Percentiles rank a stretch among this genome's conserved stretches.
Evolutionary conservation across 2,888 invertebrate species (phyloP).

Genomic region (Dasypogon diadema): DNA sequence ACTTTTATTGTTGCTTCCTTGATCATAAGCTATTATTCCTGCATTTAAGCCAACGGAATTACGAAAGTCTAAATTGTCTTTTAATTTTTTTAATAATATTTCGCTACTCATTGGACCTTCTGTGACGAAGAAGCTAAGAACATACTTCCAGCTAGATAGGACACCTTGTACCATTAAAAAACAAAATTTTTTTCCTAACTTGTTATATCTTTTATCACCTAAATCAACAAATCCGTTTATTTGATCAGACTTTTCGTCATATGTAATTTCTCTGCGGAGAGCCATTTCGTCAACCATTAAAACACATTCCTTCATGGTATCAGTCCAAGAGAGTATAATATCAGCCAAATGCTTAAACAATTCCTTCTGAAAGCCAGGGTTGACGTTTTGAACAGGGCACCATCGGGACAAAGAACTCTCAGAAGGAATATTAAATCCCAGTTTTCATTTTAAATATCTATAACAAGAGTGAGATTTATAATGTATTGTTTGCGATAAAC

Average conservation of each 20-base stretch:
- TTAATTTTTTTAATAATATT: not conserved
- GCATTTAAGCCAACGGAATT: not conserved
- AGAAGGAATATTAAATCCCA: not conserved
- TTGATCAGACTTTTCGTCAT: constrained; percentile 32
- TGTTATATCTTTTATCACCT: not conserved
- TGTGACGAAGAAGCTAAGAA: constrained; percentile 11
- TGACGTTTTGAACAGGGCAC: not conserved
- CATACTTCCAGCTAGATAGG: constrained; percentile 30
- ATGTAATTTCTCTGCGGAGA: constrained; percentile 24
- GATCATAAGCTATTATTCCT: not conserved
- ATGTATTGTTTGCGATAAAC: too few relatives aligned
- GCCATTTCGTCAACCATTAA: constrained; percentile 44
- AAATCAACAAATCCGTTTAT: constrained; percentile 38
- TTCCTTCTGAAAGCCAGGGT: not conserved
- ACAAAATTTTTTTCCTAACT: constrained; percentile 1
- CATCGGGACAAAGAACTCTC: not conserved
- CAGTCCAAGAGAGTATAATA: not conserved
- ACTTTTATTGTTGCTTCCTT: not conserved
- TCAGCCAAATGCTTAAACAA: not conserved
- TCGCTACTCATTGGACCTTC: not conserved
- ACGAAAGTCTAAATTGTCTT: not conserved
- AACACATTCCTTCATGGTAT: too few relatives aligned
- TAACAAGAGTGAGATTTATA: too few relatives aligned
- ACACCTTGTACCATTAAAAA: not conserved
- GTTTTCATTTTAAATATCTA: too few relatives aligned